phyloP scores from a whole-genome alignment of 2,113 vertebrate species.

The Cepphus grylle region DNA sequence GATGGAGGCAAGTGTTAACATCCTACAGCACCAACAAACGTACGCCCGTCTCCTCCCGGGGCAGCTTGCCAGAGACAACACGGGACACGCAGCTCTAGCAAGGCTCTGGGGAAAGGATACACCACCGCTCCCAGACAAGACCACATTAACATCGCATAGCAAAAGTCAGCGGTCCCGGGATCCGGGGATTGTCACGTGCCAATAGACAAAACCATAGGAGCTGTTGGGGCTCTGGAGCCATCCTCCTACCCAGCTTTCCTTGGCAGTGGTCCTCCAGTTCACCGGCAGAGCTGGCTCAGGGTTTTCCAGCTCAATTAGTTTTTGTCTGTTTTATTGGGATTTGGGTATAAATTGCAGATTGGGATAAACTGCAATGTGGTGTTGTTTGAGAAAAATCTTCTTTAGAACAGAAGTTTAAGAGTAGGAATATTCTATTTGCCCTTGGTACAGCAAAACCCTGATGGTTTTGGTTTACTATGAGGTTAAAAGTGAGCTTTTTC shows the following conservation, averaged over 20 bases:
- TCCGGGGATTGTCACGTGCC: background rate
- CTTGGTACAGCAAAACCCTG: background rate
- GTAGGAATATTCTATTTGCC: background rate
- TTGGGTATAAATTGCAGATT: background rate
- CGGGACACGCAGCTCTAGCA: background rate
- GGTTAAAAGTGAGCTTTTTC: background rate
- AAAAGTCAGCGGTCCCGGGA: rapidly evolving
- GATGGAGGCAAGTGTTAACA: background rate
- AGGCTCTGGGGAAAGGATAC: background rate
- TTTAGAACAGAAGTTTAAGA: background rate
- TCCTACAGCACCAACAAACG: background rate
- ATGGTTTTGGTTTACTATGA: background rate
- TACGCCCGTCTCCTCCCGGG: rapidly evolving
- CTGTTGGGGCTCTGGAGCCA: background rate
- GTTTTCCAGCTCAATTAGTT: background rate
- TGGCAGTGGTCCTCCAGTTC: background rate
- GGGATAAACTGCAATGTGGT: background rate
- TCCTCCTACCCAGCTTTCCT: background rate
- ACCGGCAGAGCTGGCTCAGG: background rate
- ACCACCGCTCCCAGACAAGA: no score
- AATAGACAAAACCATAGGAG: background rate
- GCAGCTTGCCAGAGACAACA: background rate
- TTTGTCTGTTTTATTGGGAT: background rate
- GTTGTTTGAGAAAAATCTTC: background rate
- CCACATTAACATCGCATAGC: background rate